A percentile compares a stretch with the other conserved stretches of the same genome.
Evolutionary conservation across 2,113 vertebrate genomes (phyloP).

Genomic region (Smithornis capensis): DNA sequence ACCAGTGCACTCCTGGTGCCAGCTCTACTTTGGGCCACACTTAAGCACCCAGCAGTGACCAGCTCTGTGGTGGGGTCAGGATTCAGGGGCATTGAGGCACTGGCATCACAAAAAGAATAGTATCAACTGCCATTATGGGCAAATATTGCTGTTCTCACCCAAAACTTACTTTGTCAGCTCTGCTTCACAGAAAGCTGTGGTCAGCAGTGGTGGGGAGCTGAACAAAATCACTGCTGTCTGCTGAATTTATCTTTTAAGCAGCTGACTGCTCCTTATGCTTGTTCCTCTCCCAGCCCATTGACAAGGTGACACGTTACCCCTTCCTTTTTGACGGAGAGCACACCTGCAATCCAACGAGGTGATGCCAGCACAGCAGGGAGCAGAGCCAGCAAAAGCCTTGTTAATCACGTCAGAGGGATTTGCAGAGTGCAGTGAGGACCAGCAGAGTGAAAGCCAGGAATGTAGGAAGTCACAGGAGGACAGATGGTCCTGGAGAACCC

Average conservation of each 20-base stretch:
- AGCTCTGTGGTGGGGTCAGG: not conserved
- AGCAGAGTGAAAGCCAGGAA: accelerated
- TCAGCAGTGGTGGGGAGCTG: not conserved
- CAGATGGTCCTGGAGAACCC: not conserved
- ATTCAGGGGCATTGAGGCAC: not conserved
- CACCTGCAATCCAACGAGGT: not conserved
- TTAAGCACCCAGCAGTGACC: not conserved
- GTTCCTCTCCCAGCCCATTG: not conserved
- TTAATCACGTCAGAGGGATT: accelerated
- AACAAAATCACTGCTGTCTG: not conserved
- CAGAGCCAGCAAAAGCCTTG: not conserved
- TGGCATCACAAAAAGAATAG: not conserved
- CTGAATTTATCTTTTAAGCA: not conserved
- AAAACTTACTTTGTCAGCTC: not conserved
- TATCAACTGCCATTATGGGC: accelerated
- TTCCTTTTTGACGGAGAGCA: not conserved
- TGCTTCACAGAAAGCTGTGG: not conserved
- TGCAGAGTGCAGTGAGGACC: accelerated
- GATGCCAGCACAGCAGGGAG: not conserved
- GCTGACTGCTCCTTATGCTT: not conserved
- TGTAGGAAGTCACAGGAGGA: not conserved
- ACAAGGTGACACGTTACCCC: not conserved
- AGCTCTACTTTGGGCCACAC: not conserved
- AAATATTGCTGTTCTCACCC: not conserved
- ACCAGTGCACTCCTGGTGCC: not conserved